These are phyloP conservation scores for Ptychadena robeensis DNA, from an alignment of 2,797 vertebrate species.

Conservation along the genomic window DNA sequence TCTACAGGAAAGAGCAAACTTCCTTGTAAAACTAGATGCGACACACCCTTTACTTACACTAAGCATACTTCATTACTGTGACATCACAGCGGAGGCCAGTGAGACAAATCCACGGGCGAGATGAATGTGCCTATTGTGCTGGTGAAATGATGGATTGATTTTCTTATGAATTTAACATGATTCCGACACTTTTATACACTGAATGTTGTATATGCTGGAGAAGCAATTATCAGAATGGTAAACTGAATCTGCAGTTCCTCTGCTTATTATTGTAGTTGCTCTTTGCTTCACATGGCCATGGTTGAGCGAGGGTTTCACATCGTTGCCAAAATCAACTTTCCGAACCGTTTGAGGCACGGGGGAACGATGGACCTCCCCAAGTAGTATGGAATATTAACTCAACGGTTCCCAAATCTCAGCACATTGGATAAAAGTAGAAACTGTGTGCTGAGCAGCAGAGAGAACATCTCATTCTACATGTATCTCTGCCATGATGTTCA, in stretches of 20 bases:
- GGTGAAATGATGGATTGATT: neutral
- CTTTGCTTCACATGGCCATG: neutral
- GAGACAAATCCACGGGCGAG: neutral
- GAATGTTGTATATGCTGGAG: neutral
- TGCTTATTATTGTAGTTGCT: constrained; percentile 5
- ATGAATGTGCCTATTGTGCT: neutral
- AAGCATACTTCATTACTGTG: constrained; percentile 5
- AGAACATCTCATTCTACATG: too few relatives aligned
- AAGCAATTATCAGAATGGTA: neutral
- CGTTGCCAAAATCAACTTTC: constrained; percentile 1
- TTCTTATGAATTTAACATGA: neutral
- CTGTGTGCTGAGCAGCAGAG: neutral
- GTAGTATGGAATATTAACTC: constrained; percentile 2
- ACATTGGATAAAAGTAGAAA: neutral
- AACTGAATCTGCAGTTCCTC: neutral
- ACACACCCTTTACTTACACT: neutral
- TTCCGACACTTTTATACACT: neutral
- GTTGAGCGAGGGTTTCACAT: neutral
- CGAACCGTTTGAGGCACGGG: neutral
- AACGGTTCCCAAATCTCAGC: neutral
- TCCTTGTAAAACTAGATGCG: neutral
- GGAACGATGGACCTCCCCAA: constrained; percentile 1
- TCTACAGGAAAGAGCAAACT: neutral
- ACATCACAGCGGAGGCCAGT: neutral
- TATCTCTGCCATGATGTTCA: too few relatives aligned